Evolutionary conservation across 2,113 vertebrate genomes (phyloP).

Genomic region (Eretmochelys imbricata): DNA sequence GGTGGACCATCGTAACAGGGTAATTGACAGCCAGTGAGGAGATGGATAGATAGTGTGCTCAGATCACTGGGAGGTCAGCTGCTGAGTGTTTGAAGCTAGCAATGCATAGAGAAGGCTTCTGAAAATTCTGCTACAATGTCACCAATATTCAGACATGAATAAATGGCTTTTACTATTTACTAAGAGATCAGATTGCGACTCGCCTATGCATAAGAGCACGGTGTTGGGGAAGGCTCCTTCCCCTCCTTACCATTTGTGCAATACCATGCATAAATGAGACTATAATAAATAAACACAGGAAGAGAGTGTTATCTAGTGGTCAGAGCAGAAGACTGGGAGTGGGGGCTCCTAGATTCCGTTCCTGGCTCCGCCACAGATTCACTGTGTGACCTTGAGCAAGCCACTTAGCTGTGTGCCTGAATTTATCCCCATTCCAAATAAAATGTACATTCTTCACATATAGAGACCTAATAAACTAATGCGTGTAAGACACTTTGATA

Average conservation of each 20-base stretch:
- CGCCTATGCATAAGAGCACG: neutral
- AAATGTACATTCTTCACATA: neutral
- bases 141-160: too few relatives aligned
- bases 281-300: neutral
- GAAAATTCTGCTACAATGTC: too few relatives aligned
- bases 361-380: neutral
- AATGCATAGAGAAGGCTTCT: too few relatives aligned
- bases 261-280: neutral
- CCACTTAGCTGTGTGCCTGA: neutral
- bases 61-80: too few relatives aligned
- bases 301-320: neutral
- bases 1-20: too few relatives aligned
- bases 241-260: neutral
- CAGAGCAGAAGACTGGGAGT: neutral
- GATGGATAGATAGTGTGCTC: too few relatives aligned
- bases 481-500: neutral
- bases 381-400: neutral
- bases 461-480: neutral
- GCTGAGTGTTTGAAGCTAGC: too few relatives aligned
- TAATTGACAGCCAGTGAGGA: too few relatives aligned
- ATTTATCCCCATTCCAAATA: neutral
- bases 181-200: neutral
- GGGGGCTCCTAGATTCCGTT: neutral
- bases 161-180: too few relatives aligned
- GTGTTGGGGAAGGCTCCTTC: neutral